These are phyloP conservation scores for Drosophila parthenogenetica DNA, from an alignment of 2,888 invertebrate species.

Conservation along the genomic window DNA sequence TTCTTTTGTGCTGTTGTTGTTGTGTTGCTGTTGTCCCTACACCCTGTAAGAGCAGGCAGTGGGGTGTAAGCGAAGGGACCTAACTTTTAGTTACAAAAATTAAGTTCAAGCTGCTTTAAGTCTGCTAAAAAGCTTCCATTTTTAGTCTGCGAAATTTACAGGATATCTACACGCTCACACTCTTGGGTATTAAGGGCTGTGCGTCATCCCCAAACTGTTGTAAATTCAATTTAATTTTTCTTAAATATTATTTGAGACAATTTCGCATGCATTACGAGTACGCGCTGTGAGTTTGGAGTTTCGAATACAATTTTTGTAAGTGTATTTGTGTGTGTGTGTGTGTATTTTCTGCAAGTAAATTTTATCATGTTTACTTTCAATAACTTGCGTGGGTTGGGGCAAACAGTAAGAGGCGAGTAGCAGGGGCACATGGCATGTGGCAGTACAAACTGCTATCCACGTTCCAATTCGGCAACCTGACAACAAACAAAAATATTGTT, in stretches of 20 bases:
- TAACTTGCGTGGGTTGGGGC: constrained; percentile 60
- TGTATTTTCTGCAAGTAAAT: constrained; percentile 62
- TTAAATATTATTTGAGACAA: constrained; percentile 82
- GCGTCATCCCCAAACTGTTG: constrained; percentile 35
- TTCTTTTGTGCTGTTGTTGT: constrained; percentile 6
- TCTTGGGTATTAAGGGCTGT: not conserved
- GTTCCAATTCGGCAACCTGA: constrained; percentile 71
- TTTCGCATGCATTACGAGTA: constrained; percentile 76
- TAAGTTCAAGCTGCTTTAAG: not conserved
- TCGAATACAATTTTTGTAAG: constrained; percentile 59
- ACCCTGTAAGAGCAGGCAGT: constrained; percentile 10
- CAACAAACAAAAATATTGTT: constrained; percentile 62
- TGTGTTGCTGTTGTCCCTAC: constrained; percentile 23
- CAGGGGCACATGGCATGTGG: not conserved
- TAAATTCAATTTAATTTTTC: constrained; percentile 81
- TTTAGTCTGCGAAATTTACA: not conserved
- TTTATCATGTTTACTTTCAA: constrained; percentile 81
- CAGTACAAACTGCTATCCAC: constrained; percentile 33
- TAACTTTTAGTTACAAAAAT: too few species aligned
- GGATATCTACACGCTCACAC: constrained; percentile 8
- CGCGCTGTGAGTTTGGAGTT: constrained; percentile 40
- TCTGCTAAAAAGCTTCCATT: not conserved
- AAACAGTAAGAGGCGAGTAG: not conserved
- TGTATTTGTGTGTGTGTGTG: not conserved
- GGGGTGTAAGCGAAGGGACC: not conserved